Evolutionary conservation across 2,113 vertebrate species (phyloP).

Genomic region (Atlantisia rogersi): DNA sequence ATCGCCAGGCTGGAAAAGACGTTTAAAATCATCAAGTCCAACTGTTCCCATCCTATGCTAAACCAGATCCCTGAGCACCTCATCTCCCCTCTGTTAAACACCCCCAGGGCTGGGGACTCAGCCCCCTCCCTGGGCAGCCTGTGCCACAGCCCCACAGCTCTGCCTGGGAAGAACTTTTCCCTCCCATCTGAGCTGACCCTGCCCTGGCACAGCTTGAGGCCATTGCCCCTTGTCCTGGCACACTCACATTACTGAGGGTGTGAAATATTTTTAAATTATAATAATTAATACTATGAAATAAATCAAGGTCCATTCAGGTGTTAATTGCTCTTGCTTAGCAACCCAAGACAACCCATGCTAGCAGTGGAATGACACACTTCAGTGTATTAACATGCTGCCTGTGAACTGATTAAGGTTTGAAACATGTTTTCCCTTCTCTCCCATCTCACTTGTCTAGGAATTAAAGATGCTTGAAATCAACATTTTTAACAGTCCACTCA

Average conservation of each 20-base stretch:
- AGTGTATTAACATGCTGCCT: background rate
- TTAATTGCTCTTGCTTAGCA: background rate
- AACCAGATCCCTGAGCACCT: no score
- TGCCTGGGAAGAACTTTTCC: no score
- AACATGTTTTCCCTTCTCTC: background rate
- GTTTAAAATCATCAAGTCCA: no score
- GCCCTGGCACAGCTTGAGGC: no score
- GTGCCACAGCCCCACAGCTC: no score
- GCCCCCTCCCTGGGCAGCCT: no score
- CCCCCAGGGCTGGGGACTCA: no score
- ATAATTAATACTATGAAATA: background rate
- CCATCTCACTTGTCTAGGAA: background rate
- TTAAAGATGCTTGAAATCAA: background rate
- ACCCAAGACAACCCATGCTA: background rate
- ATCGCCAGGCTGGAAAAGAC: no score
- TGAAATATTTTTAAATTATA: background rate
- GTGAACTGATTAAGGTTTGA: background rate
- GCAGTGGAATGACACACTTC: background rate
- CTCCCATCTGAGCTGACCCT: no score
- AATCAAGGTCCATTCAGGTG: background rate
- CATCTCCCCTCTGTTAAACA: no score
- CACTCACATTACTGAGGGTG: background rate
- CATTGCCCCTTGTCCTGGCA: no score
- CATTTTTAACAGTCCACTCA: background rate
- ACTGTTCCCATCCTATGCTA: no score